Evolutionary conservation across 2,113 vertebrate species (phyloP).

Genomic region (Dipodomys spectabilis): DNA sequence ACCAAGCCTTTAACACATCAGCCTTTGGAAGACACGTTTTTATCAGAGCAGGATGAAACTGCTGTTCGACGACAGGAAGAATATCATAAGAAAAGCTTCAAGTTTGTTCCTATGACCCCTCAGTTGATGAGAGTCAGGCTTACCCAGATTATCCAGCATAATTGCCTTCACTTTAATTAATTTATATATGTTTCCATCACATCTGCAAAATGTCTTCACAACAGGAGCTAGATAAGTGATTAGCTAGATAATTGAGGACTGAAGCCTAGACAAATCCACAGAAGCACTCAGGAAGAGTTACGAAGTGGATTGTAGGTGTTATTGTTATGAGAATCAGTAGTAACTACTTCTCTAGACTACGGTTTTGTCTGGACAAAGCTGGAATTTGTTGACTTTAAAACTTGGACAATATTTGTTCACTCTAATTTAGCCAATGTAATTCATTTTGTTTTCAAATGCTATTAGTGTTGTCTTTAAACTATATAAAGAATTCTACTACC

Average conservation of each 20-base stretch:
- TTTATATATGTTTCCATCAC: neutral
- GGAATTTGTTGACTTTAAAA: neutral
- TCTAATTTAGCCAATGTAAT: neutral
- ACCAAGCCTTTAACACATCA: neutral
- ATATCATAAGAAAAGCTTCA: neutral
- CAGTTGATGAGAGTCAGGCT: neutral
- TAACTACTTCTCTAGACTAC: conserved; percentile 29
- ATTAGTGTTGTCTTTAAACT: conserved; percentile 19
- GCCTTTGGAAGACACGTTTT: neutral
- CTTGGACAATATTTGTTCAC: conserved; percentile 21
- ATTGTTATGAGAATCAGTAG: neutral
- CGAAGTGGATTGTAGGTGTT: neutral
- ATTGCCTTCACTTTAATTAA: neutral
- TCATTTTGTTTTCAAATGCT: conserved; percentile 27
- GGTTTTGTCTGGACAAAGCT: neutral
- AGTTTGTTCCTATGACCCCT: neutral
- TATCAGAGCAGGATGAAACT: neutral
- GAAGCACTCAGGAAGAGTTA: neutral
- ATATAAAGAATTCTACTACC: neutral
- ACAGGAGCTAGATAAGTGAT: neutral
- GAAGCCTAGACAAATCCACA: neutral
- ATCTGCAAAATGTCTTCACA: neutral
- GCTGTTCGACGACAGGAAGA: neutral
- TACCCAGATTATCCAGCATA: neutral
- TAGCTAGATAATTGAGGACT: neutral